phyloP scores from a whole-genome alignment of 2,888 invertebrate genomes.

The Ariolimax columbianus region DNA sequence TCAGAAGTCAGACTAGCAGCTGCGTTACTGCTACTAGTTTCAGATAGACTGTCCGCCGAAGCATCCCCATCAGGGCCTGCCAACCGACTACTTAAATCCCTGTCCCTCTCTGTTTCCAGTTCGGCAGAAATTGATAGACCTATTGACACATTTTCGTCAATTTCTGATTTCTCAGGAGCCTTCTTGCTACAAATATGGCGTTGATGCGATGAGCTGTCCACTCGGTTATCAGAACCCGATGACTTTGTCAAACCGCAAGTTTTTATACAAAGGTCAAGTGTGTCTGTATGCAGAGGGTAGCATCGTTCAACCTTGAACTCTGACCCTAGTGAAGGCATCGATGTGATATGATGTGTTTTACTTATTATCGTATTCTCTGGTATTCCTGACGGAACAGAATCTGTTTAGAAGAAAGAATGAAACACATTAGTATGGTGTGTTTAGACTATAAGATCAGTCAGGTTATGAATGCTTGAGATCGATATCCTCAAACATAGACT shows the following conservation, averaged over 20 bases:
- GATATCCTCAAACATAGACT: too few species aligned
- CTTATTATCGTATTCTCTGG: background rate
- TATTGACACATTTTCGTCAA: constrained; percentile 29
- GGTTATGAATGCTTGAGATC: too few species aligned
- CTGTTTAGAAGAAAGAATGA: constrained; percentile 30
- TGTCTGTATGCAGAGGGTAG: constrained; percentile 33
- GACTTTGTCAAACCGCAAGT: background rate
- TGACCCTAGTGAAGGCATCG: constrained; percentile 8
- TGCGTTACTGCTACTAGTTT: background rate
- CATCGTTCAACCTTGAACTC: constrained; percentile 43
- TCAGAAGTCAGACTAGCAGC: background rate
- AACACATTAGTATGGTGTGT: too few species aligned
- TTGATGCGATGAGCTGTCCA: background rate
- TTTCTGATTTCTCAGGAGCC: background rate
- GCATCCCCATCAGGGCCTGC: background rate
- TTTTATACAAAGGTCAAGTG: constrained; percentile 42
- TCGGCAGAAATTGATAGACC: constrained; percentile 43
- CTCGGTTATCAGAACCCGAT: background rate
- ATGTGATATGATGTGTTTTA: constrained; percentile 28
- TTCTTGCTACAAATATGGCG: constrained; percentile 4
- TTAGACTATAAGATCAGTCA: too few species aligned
- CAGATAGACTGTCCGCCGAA: background rate
- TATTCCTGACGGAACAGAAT: background rate
- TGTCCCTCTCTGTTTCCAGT: constrained; percentile 37
- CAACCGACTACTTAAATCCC: background rate